These are phyloP conservation scores for Aproaerema taeniolella DNA, from an alignment of 2,888 invertebrate species.

Conservation along the genomic window DNA sequence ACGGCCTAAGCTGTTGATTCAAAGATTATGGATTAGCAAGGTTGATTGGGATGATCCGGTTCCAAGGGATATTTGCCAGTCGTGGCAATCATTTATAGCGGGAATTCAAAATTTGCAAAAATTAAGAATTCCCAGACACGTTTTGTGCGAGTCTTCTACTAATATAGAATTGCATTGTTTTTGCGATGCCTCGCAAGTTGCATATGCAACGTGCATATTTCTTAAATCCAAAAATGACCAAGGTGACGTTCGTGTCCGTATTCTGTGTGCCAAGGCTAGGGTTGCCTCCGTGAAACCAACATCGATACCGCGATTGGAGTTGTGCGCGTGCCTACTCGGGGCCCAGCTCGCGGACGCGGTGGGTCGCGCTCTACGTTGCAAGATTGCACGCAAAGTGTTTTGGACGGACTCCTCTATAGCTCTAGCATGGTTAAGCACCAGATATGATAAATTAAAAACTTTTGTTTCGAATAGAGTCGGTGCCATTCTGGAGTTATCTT, in stretches of 20 bases:
- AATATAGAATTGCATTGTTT: constrained; percentile 1
- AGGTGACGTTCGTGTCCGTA: constrained; percentile 14
- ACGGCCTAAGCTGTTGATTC: background rate
- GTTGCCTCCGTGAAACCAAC: constrained; percentile 20
- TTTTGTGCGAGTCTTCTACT: background rate
- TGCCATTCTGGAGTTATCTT: constrained; percentile 9
- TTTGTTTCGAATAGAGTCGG: constrained; percentile 21
- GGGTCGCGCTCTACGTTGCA: constrained; percentile 3
- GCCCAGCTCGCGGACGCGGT: constrained; percentile 15
- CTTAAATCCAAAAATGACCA: background rate
- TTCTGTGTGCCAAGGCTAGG: constrained; percentile 21
- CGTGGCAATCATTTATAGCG: background rate
- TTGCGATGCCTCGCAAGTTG: constrained; percentile 1
- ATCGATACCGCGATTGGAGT: constrained; percentile 21
- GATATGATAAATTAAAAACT: constrained; percentile 14
- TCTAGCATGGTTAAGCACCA: constrained; percentile 18
- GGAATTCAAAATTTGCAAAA: background rate
- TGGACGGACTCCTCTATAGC: constrained; percentile 24
- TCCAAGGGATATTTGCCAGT: background rate
- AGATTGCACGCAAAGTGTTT: constrained; percentile 11
- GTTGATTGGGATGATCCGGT: constrained; percentile 2
- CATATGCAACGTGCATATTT: background rate
- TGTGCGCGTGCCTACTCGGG: constrained; percentile 21
- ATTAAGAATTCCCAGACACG: constrained; percentile 3
- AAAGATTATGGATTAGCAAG: background rate